Conservation (phyloP, 2,888 invertebrate genomes). For the Chymomyza fuscimana region DNA sequence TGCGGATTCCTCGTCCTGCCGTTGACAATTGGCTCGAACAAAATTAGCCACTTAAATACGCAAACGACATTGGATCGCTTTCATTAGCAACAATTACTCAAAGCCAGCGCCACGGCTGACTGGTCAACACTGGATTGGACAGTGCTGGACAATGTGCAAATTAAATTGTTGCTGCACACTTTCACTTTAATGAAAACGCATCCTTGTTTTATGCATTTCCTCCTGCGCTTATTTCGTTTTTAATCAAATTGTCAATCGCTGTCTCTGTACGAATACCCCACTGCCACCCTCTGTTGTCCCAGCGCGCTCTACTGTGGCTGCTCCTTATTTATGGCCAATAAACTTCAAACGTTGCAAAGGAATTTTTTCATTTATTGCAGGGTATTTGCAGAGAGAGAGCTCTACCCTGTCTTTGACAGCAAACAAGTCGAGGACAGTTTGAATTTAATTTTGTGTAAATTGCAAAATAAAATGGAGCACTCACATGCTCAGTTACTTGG, state of each 20-base stretch:
- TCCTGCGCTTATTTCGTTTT: constrained; percentile 58
- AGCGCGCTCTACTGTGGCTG: constrained; percentile 7
- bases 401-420: constrained; percentile 19
- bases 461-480: constrained; percentile 51
- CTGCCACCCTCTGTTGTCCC: constrained; percentile 20
- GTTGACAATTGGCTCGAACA: constrained; percentile 52
- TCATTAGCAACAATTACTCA: constrained; percentile 75
- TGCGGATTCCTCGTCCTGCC: constrained; percentile 45
- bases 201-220: constrained; percentile 35
- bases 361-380: constrained; percentile 67
- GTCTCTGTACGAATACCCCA: constrained; percentile 40
- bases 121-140: constrained; percentile 24
- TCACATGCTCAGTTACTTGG: constrained; percentile 9
- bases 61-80: constrained; percentile 34
- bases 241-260: constrained; percentile 75
- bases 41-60: constrained; percentile 73
- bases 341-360: constrained; percentile 72
- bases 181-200: constrained; percentile 61
- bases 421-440: constrained; percentile 54
- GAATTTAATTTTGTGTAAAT: constrained; percentile 74
- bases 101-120: constrained; percentile 49
- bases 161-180: constrained; percentile 48
- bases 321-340: constrained; percentile 73
- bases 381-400: not conserved
- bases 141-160: constrained; percentile 33